Percentiles rank a stretch among this genome's conserved stretches.
These are phyloP conservation scores for Apodemia hepburni DNA, from an alignment of 2,888 invertebrate species.

Conservation along the genomic window DNA sequence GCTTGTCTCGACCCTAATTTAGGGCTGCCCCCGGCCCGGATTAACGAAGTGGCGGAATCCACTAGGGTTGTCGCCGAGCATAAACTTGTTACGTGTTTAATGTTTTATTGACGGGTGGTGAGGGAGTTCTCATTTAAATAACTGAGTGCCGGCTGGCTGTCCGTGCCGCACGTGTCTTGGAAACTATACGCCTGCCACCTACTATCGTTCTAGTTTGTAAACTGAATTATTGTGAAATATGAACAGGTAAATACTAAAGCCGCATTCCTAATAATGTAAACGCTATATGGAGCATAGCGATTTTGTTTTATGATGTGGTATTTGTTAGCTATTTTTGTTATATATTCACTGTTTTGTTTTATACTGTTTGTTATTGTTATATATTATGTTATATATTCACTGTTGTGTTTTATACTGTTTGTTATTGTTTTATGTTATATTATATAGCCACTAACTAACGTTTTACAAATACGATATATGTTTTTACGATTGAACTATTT, in stretches of 20 bases:
- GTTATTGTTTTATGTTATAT: no score
- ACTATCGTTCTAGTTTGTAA: conserved; percentile 10
- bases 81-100: conserved; percentile 80
- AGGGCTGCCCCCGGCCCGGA: conserved; percentile 79
- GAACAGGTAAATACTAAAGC: conserved; percentile 3
- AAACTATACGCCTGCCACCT: conserved; percentile 20
- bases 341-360: background rate
- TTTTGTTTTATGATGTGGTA: background rate
- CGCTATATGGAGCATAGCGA: background rate
- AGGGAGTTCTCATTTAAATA: conserved; percentile 75
- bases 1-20: conserved; percentile 81
- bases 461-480: background rate
- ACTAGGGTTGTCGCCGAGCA: conserved; percentile 78
- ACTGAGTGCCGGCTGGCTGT: conserved; percentile 46
- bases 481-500: background rate
- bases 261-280: conserved; percentile 4
- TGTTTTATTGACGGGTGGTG: conserved; percentile 79
- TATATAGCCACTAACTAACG: no score
- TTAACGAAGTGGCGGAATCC: conserved; percentile 80
- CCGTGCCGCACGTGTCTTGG: conserved; percentile 41
- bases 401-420: no score
- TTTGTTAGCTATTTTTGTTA: background rate
- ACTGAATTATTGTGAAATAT: conserved; percentile 10
- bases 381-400: no score
- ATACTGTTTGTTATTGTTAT: no score